These are phyloP conservation scores for Tadarida brasiliensis DNA, from an alignment of 2,797 vertebrate genomes.

Conservation along the genomic window DNA sequence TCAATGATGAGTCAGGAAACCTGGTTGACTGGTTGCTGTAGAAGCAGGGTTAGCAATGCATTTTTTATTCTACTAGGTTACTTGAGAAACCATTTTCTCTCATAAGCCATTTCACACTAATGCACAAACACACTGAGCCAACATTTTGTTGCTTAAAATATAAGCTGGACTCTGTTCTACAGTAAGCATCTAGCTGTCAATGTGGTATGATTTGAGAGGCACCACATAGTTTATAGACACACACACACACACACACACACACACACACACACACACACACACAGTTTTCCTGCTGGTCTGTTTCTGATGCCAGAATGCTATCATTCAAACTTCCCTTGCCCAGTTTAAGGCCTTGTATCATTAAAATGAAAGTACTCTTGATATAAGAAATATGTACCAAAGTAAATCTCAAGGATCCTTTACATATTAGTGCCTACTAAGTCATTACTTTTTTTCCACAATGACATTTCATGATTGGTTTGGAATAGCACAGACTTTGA, in stretches of 20 bases:
- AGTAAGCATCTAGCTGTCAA: background rate
- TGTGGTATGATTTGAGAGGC: background rate
- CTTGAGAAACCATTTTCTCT: background rate
- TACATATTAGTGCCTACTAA: background rate
- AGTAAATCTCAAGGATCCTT: background rate
- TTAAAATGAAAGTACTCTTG: background rate
- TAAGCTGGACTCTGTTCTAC: background rate
- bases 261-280: background rate
- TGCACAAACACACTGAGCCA: background rate
- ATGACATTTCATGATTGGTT: background rate
- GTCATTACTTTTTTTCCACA: slow-evolving; percentile 1
- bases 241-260: background rate
- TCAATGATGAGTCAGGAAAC: background rate
- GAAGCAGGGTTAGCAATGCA: background rate
- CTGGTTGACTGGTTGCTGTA: background rate
- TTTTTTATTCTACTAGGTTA: background rate
- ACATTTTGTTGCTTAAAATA: slow-evolving; percentile 40
- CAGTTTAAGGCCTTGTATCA: background rate
- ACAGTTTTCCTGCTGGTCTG: background rate
- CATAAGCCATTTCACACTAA: slow-evolving; percentile 2
- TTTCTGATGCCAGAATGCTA: background rate
- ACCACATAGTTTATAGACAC: background rate
- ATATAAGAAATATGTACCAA: background rate
- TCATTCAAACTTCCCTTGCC: background rate
- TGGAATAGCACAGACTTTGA: slow-evolving; percentile 26